Conservation (phyloP, 2,113 vertebrate species). For the Pantherophis guttatus region DNA sequence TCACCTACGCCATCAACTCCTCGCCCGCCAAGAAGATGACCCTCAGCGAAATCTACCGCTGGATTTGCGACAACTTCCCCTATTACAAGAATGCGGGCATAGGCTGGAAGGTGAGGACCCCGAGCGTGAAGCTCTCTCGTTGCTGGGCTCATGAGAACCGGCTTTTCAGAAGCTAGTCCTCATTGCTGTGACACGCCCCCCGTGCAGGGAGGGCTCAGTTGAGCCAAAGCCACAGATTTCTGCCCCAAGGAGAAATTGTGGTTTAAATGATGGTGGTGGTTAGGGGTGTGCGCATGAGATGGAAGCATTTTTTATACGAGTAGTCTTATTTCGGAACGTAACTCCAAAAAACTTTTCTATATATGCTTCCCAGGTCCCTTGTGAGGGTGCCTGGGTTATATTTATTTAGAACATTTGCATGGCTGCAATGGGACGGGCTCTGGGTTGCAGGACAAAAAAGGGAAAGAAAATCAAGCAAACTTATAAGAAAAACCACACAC, state of each 20-base stretch:
- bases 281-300: neutral
- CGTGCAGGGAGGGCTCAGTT: neutral
- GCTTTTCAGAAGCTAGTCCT: neutral
- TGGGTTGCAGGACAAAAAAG: neutral
- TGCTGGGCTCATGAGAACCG: neutral
- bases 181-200: too few relatives aligned
- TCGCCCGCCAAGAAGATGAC: constrained; percentile 92
- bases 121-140: neutral
- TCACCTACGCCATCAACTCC: constrained; percentile 92
- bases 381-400: neutral
- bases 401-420: neutral
- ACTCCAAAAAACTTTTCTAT: too few relatives aligned
- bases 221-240: neutral
- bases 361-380: neutral
- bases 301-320: neutral
- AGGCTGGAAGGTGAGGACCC: constrained; percentile 88
- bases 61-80: constrained; percentile 95
- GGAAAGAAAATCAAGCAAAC: neutral
- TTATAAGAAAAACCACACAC: neutral
- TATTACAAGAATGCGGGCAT: constrained; percentile 92
- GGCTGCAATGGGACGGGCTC: neutral
- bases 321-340: neutral
- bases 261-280: neutral
- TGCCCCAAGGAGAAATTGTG: neutral
- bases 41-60: constrained; percentile 95